Conservation (phyloP, 64 coral and sea anemone genomes). For the Montipora cactus region DNA sequence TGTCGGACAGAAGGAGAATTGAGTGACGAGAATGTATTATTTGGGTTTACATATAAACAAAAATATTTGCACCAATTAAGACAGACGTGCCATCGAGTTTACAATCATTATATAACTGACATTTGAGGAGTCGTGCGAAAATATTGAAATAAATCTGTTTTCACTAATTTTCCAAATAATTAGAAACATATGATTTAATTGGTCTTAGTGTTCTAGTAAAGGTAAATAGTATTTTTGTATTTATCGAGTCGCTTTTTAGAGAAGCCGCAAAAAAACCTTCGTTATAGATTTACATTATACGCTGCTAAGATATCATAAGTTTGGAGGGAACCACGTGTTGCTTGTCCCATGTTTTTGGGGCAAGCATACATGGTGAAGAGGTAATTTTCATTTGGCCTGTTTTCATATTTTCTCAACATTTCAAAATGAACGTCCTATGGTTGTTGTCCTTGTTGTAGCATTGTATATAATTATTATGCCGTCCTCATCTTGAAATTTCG, state of each 20-base stretch:
- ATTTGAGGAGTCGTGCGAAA: background rate
- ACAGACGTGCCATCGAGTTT: background rate
- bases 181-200: background rate
- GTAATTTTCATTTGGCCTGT: background rate
- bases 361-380: background rate
- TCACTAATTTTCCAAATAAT: background rate
- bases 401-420: background rate
- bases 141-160: background rate
- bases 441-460: background rate
- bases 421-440: too few species aligned
- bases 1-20: too few species aligned
- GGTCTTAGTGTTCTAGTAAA: background rate
- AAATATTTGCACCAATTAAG: too few species aligned
- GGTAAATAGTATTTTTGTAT: slow-evolving; percentile 26
- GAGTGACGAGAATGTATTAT: too few species aligned
- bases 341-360: background rate
- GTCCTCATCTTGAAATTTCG: background rate
- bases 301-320: background rate
- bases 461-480: background rate
- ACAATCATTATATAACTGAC: too few species aligned
- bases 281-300: background rate
- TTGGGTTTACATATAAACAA: too few species aligned
- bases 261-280: background rate
- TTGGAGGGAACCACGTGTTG: background rate
- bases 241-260: background rate